Base-by-base conservation (phyloP, 2,888 invertebrate species). In the Erebia ligea region DNA sequence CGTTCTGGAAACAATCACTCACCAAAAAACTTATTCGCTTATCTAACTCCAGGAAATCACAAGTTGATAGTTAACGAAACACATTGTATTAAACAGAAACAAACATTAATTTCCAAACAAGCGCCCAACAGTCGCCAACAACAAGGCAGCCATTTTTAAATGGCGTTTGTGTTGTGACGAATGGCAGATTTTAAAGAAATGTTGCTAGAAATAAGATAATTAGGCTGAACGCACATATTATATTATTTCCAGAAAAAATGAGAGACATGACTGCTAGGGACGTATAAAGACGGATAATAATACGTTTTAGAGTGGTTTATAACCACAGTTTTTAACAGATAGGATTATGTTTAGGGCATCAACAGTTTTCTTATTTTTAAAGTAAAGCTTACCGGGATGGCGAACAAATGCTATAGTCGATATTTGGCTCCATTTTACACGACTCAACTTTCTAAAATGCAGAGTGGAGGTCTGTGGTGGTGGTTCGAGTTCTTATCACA, bases 121-220 rank as follows among this genome's bases (percentile, higher is more conserved):
- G 90, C 88, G 87, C 88, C 86, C 88, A 88, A 87, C 90, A 91
- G 85, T 91, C 89, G 85, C 91, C 87, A 93, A 90, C 91, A 92
- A 93, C 92, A 93, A 89, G 90, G 88, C 88, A 89, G 92, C 92
- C 92, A 93, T 93, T 83, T 92, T 90, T 57, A 13, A 61, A 90
- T 89, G 89, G 89, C 88, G 86, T 34, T 34, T 34, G 34, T 34
- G 34, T 78, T 76, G 52, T 48, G 48, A 74, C 71, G 76, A 71
- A 83, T 83, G 78, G 82, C 79, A 80, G 62, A 45, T 42, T 17
- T 72, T 74, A 57, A 34, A 69, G 17, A n/a, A 34, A 2, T 76
- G 67, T 74, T 77, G 68, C 77, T 67, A 77, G 48, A 2, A 34
- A 8, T 62, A 59, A 9, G 10, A 59, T 17, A 59, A 42, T 42